A percentile compares a stretch with the other conserved stretches of the same genome.
Conservation (phyloP, 2,797 vertebrate genomes). For the Oreochromis grahami region DNA sequence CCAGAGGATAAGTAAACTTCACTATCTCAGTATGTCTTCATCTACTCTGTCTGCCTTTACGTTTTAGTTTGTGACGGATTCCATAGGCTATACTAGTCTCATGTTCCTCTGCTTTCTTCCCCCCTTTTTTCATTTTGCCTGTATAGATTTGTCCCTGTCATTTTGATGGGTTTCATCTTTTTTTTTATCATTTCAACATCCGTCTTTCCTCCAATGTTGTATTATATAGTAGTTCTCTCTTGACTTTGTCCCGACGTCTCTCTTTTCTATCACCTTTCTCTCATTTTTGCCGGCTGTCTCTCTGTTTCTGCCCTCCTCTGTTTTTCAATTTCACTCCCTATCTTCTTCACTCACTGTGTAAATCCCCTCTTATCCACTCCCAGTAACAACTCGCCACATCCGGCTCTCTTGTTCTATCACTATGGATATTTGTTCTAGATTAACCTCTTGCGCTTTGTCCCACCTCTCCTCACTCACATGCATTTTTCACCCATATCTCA, state of each 20-base stretch:
- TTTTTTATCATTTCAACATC: neutral
- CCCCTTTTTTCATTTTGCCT: neutral
- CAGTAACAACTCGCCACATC: constrained; percentile 54
- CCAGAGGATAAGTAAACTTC: constrained; percentile 43
- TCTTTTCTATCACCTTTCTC: neutral
- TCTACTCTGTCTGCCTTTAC: constrained; percentile 2
- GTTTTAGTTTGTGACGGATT: constrained; percentile 9
- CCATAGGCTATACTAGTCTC: neutral
- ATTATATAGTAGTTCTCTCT: neutral
- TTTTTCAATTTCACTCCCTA: constrained; percentile 48
- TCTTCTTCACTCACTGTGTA: constrained; percentile 41
- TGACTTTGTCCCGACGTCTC: neutral
- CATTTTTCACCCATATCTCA: constrained; percentile 7
- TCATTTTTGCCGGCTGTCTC: neutral
- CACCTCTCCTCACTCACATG: neutral
- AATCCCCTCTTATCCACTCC: constrained; percentile 64
- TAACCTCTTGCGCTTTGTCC: constrained; percentile 48
- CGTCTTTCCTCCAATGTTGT: neutral
- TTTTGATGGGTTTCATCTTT: neutral
- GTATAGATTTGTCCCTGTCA: neutral
- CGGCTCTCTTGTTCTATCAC: constrained; percentile 60
- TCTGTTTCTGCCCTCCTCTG: constrained; percentile 1
- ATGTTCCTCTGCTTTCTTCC: neutral
- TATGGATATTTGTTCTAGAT: constrained; percentile 69
- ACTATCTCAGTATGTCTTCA: constrained; percentile 30